These are phyloP conservation scores for Halesus radiatus DNA, from an alignment of 1,140 invertebrate genomes.

Conservation along the genomic window DNA sequence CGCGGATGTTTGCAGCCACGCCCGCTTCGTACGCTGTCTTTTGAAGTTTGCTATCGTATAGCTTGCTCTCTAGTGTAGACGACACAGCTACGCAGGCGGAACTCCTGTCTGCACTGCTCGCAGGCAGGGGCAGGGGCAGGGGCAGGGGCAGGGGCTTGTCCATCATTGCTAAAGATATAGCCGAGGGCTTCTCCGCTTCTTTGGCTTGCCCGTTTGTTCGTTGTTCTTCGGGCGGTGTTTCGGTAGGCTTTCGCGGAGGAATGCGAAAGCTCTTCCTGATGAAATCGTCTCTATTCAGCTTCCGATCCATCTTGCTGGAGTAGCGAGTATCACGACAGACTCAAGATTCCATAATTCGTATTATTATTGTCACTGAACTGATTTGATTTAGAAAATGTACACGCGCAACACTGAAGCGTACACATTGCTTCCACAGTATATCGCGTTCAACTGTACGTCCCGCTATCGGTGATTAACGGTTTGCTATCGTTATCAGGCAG, in stretches of 20 bases:
- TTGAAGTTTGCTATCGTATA: constrained; percentile 49
- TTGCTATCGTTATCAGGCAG: constrained; percentile 25
- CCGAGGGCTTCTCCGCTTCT: constrained; percentile 57
- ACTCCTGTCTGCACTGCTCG: constrained; percentile 39
- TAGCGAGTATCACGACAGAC: not conserved
- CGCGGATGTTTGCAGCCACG: constrained; percentile 65
- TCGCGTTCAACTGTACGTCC: constrained; percentile 4
- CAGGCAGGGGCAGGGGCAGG: constrained; percentile 35
- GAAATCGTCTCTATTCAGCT: constrained; percentile 68
- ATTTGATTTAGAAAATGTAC: not conserved
- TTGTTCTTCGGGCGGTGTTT: not conserved
- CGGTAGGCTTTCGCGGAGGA: constrained; percentile 60
- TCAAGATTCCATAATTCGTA: constrained; percentile 5
- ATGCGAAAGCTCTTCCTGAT: constrained; percentile 69
- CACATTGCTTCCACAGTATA: not conserved
- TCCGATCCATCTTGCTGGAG: constrained; percentile 64
- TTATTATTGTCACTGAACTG: not conserved
- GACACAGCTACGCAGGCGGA: constrained; percentile 42
- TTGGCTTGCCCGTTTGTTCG: not conserved
- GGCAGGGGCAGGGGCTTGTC: constrained; percentile 61
- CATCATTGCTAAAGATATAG: constrained; percentile 68
- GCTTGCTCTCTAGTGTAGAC: constrained; percentile 17
- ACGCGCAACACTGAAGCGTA: not conserved
- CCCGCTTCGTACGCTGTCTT: constrained; percentile 63
- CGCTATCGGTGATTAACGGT: constrained; percentile 22